Base-by-base conservation (phyloP, 2,113 vertebrate species). In the Salvelinus namaycush region DNA sequence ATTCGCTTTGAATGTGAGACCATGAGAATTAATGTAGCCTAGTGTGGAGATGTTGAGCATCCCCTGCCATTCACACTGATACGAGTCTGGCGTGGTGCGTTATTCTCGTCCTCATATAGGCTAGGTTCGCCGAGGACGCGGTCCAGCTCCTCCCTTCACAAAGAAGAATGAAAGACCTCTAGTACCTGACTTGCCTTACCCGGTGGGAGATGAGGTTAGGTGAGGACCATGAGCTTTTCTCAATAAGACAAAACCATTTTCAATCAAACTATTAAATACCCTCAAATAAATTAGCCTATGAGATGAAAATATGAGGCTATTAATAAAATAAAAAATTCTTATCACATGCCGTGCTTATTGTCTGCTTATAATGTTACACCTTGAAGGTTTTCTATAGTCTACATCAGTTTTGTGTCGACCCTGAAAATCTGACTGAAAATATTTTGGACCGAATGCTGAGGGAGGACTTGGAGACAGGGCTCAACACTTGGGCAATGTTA, bases 31-130 rank as follows among this genome's bases (percentile, higher is more conserved):
- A 14, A 54, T 54, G 16, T 44, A 44, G 9, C 39, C 9, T 13
- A 18, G 27, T 39, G 18, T 31, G 27, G 67, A 20, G 27, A 68
- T 18, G 67, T 29, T 31, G 27, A 44, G 18, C 67, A 34, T 39
- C 27, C 14, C 18, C 3, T n/a, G 67, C 18, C 67, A 20, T 31
- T 20, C 67, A 39, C 5, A 5, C 11, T 18, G 65, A 27, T 13
- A 29, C 5, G 14, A 5, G 65, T 29, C 11, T 26, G 27, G 14
- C 26, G 65, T 16, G 20, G 26, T 22, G 65, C 65, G 27, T 2
- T 29, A 18, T 39, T n/a, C 67, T 68, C 24, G 29, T 34, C 67
- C 67, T 68, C 31, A 68, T 68, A 68, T 27, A 68, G 5, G 66
- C 5, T 26, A 26, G 65, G 65, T 54, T 18, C 51, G 6, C 12